Base-by-base conservation (phyloP, 1,140 invertebrate genomes). In the Heliconius melpomene region DNA sequence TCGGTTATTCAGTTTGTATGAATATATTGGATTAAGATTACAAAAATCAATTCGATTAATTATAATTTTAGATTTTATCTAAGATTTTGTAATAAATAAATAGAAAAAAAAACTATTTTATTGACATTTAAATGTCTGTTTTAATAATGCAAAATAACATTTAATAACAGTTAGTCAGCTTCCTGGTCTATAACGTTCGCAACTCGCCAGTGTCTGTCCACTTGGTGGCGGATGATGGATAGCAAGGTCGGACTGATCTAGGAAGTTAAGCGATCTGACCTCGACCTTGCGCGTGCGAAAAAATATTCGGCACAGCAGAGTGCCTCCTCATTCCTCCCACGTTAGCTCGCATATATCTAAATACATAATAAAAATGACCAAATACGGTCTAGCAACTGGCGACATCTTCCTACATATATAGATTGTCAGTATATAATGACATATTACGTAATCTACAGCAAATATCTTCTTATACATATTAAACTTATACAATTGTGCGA, bases 221-320 rank as follows among this genome's bases (percentile, higher is more conserved):
- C 60, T 66, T 26, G 13, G 60, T 66, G 60, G 60, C 60, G 26
- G 26, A 66, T 66, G 60, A 66, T 66, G 26, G 26, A 66, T 66
- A 66, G 60, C 60, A 66, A 66, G 60, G 60, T 66, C 60, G 26
- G 23, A 66, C 60, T 66, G 87, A 88, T 91, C 90, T 91, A 93
- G 93, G 93, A 94, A 94, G 92, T 93, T 90, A 91, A 94, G 84
- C 88, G 88, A 87, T 90, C 80, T 84, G 89, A 91, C 92, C 91
- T 93, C 89, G 92, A 92, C 92, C 91, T 94, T 93, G 93, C 82
- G 74, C 83, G 86, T 88, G 92, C 89, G 91, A 92, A 93, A 94
- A 92, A 93, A 89, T 91, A 88, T 93, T 93, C 87, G 90, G 86
- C 85, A 89, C 40, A 2, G 40, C 72, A 18, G 26, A 76, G 57